Base-by-base conservation (phyloP, 1,140 invertebrate genomes). In the Diprion similis region DNA sequence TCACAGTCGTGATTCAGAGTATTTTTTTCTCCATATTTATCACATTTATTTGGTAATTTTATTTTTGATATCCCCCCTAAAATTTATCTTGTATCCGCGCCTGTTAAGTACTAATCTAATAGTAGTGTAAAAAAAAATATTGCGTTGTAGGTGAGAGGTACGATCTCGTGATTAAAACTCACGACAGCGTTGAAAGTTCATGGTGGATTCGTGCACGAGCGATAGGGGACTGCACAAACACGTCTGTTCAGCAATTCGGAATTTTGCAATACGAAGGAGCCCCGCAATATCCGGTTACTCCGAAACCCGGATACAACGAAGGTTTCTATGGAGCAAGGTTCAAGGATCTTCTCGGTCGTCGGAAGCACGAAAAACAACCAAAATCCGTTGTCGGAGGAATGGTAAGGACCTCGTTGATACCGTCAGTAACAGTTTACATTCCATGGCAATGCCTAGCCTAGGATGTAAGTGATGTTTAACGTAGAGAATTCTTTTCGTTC, bases 311-410 rank as follows among this genome's bases (percentile, higher is more conserved):
- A 13, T 48, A 48, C 24, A 37, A 51, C 15, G 66, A 59, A 17
- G 72, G 4, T 45, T 76, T 15, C 24, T 6, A 2, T 24, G 24
- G 24, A 24, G 24, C 24, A 24, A 6, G 6, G 24, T 3, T 93
- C 92, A 74, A 92, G 90, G 90, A 83, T 92, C 11, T 80, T 91
- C 37, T 77, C 91, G 2, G 80, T 91, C 11, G 90, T 91, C 74
- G 82, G 86, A 87, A 89, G 90, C 91, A 83, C 78, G 77, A 78
- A 66, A 46, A 18, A 37, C 18, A 70, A 46, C 51, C 70, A 73
- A 45, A 73, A 46, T 24, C 17, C 46, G 24, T 15, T 71, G 17
- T 46, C 71, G 76, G 46, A 71, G 71, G 37, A 74, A 76, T 68
- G 67, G 65, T 59, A 59, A 59, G 65, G 71, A 8, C 37, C 10